Percentiles rank a stretch among this genome's conserved stretches.
These are phyloP conservation scores for Pyrrhosoma nymphula DNA, from an alignment of 2,888 invertebrate species.

Conservation along the genomic window DNA sequence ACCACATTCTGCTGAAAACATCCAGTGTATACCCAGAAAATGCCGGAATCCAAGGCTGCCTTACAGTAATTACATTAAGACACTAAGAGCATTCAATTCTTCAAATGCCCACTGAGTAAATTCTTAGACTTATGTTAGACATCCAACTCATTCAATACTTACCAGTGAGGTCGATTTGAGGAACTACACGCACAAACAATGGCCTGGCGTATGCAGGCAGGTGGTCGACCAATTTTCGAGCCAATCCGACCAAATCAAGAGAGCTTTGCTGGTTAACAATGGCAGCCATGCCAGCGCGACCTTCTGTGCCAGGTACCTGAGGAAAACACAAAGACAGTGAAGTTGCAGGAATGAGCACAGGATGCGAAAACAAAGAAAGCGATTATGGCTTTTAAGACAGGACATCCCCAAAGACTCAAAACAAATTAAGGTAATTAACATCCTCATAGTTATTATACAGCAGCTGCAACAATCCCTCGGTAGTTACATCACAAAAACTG, in stretches of 20 bases:
- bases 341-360: too few relatives aligned
- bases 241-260: constrained; percentile 82
- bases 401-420: not conserved
- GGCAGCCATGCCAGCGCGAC: constrained; percentile 96
- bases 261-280: constrained; percentile 85
- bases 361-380: too few relatives aligned
- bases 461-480: too few relatives aligned
- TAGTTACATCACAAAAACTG: too few relatives aligned
- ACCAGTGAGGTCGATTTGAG: constrained; percentile 86
- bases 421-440: too few relatives aligned
- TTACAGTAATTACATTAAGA: too few relatives aligned
- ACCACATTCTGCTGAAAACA: too few relatives aligned
- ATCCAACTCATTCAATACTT: constrained; percentile 29
- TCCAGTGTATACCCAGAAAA: too few relatives aligned
- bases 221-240: constrained; percentile 84
- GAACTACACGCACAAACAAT: constrained; percentile 89
- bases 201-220: constrained; percentile 94
- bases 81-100: too few relatives aligned
- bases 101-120: not conserved
- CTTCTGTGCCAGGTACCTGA: constrained; percentile 89
- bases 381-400: not conserved
- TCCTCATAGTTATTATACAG: too few relatives aligned
- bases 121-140: too few relatives aligned
- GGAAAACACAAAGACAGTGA: constrained; percentile 68
- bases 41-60: too few relatives aligned